Conservation (phyloP, 2,113 vertebrate genomes). For the Epinephelus lanceolatus region DNA sequence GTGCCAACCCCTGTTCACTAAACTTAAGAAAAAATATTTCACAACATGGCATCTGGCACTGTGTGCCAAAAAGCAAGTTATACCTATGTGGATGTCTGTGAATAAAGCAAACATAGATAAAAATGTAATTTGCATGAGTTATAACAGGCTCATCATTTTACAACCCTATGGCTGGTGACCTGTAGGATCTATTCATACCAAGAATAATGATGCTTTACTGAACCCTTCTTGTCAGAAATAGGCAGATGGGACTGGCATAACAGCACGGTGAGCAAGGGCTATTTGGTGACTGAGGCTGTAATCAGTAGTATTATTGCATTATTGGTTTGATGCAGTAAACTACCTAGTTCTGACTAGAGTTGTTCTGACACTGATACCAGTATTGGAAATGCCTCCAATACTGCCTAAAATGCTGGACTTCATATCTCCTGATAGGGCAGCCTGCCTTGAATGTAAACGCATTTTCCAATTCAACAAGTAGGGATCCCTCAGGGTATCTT, state of each 20-base stretch:
- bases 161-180: neutral
- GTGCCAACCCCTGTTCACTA: neutral
- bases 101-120: conserved; percentile 3
- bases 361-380: too few species aligned
- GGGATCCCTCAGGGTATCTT: neutral
- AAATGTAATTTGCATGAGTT: conserved; percentile 40
- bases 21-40: neutral
- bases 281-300: too few species aligned
- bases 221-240: neutral
- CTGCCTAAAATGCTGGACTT: neutral
- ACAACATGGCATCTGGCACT: neutral
- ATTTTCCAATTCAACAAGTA: neutral
- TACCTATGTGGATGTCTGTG: neutral
- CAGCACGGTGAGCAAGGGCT: too few species aligned
- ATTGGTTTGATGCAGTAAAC: neutral
- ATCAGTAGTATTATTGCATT: neutral
- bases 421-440: neutral
- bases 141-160: neutral
- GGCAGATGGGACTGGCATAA: neutral
- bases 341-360: neutral
- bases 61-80: neutral
- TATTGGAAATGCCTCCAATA: too few species aligned
- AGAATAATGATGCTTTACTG: conserved; percentile 6
- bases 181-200: conserved; percentile 4
- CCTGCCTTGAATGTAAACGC: too few species aligned